Base-by-base conservation (phyloP, 2,888 invertebrate species). In the Chymomyza fuscimana region DNA sequence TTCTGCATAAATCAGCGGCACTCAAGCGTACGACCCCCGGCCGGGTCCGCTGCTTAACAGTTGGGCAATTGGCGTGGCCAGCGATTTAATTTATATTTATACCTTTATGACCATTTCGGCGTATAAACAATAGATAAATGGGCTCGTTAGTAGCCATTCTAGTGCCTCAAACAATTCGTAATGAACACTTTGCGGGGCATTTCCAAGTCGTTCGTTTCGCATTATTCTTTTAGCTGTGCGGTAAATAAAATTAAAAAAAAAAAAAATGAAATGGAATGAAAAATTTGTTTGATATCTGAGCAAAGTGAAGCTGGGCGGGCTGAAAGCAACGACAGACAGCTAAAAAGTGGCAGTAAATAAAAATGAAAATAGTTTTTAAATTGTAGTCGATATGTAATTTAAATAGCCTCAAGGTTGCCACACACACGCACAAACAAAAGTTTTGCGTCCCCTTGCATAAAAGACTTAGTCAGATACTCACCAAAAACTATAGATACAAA, bases 391-490 rank as follows among this genome's bases (percentile, higher is more conserved):
- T 46, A 46, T 86, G 81, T 84, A 82, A 82, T 83, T 87, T 89
- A 87, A 89, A 88, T 89, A 87, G 82, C 86, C 78, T 87, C 88
- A 88, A 89, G 88, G 88, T 86, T 89, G 82, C 78, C 67, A 62
- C 65, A 72, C 50, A 77, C 62, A 65, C 67, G 60, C 65, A 72
- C 50, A 77, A 60, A 65, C 61, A 69, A 54, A 58, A 32, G 64
- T 63, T 74, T 71, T 74, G 72, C 80, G 82, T 78, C 73, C 67
- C 74, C 78, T 65, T 74, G 82, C 84, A 85, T 84, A 84, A 75
- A 70, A 83, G 74, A 76, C 70, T 83, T 79, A 78, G 77, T 74
- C 80, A 63, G 66, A 72, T 72, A 76, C 76, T 77, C 73, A 70
- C 65, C 76, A 61, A 52, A 73, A 52, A 12, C 16, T 50, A 36